These are phyloP conservation scores for Monoplex corrugatus DNA, from an alignment of 2,888 invertebrate species.

Conservation along the genomic window DNA sequence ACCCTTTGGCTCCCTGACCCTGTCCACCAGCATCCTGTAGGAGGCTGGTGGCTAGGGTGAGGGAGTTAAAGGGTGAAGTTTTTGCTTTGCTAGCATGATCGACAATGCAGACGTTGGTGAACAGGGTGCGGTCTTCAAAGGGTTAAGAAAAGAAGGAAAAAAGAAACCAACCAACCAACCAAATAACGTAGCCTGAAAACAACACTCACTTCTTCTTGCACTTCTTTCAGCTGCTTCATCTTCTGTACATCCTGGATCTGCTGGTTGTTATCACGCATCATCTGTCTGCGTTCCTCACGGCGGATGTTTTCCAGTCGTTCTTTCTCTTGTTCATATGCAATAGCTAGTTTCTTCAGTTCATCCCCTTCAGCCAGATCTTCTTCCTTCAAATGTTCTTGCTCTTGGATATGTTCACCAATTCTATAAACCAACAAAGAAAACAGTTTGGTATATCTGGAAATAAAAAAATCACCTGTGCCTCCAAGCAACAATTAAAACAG, in stretches of 20 bases:
- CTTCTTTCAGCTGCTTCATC: conserved; percentile 74
- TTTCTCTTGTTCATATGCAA: conserved; percentile 77
- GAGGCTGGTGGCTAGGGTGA: no score
- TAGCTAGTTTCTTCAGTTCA: conserved; percentile 76
- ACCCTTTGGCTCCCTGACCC: no score
- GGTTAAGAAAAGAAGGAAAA: neutral
- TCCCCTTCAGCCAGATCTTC: conserved; percentile 77
- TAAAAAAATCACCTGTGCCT: no score
- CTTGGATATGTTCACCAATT: conserved; percentile 71
- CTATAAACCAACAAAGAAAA: no score
- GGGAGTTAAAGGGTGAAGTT: no score
- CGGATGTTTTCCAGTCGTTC: conserved; percentile 75
- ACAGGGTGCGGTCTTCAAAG: no score
- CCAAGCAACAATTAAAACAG: no score
- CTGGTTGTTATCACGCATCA: conserved; percentile 75
- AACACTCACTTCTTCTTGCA: conserved; percentile 77
- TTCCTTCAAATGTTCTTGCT: conserved; percentile 60
- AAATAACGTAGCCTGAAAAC: neutral
- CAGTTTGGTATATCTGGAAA: no score
- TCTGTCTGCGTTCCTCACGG: conserved; percentile 72
- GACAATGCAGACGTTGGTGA: no score
- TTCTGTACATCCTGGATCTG: conserved; percentile 77
- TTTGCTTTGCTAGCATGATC: no score
- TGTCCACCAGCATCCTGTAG: no score
- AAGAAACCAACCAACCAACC: neutral